Evolutionary conservation across 2,113 vertebrate genomes (phyloP).

Genomic region (Talpa occidentalis): DNA sequence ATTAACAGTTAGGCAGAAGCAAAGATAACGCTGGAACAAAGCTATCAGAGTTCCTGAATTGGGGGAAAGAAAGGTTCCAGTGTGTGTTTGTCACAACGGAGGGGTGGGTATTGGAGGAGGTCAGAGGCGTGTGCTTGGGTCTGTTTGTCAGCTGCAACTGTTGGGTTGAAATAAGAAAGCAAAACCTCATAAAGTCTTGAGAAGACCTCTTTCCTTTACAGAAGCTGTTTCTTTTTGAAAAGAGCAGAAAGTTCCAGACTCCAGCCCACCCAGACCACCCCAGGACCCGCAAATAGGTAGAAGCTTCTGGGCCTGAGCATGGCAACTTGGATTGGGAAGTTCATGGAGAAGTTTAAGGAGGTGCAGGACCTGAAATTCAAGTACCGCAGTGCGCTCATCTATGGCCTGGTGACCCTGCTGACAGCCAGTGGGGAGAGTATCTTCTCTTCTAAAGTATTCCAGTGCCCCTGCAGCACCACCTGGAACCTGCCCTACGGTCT

Average conservation of each 20-base stretch:
- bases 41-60: not conserved
- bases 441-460: slow-evolving; percentile 86
- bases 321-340: accelerated
- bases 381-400: slow-evolving; percentile 81
- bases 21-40: not conserved
- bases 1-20: not conserved
- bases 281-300: not conserved
- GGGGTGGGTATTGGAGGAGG: accelerated
- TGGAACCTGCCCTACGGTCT: slow-evolving; percentile 85
- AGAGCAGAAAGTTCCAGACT: accelerated
- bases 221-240: not conserved
- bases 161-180: slow-evolving; percentile 15
- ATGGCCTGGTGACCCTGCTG: slow-evolving; percentile 85
- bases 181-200: not conserved
- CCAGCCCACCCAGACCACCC: not conserved
- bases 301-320: accelerated
- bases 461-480: slow-evolving; percentile 88
- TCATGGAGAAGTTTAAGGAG: slow-evolving; percentile 84
- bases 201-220: not conserved
- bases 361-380: slow-evolving; percentile 75
- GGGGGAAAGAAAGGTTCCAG: not conserved
- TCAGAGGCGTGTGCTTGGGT: not conserved
- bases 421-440: slow-evolving; percentile 85
- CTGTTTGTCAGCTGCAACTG: not conserved
- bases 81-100: not conserved